Conservation (phyloP, 2,797 vertebrate species). For the Poecilia picta region DNA sequence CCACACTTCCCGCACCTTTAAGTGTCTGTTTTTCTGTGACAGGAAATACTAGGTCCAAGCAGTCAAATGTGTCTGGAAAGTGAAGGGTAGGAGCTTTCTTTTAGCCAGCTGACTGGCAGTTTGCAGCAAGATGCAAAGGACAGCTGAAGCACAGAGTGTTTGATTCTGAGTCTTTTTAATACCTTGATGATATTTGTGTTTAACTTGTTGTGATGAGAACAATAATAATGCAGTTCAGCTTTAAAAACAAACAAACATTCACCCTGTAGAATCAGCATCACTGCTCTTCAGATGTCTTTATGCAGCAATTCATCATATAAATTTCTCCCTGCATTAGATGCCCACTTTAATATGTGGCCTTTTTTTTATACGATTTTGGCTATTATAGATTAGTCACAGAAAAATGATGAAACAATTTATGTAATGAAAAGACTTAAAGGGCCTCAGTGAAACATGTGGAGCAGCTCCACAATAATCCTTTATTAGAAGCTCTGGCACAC, state of each 20-base stretch:
- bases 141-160: not conserved
- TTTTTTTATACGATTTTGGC: conserved; percentile 37
- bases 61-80: not conserved
- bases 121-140: not conserved
- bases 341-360: conserved; percentile 36
- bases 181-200: not conserved
- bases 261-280: conserved; percentile 4
- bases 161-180: not conserved
- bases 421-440: conserved; percentile 73
- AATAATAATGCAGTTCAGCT: not conserved
- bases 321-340: conserved; percentile 11
- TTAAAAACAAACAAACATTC: not conserved
- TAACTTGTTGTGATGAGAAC: not conserved
- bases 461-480: conserved; percentile 71
- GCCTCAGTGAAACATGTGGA: conserved; percentile 69
- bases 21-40: not conserved
- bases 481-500: conserved; percentile 73
- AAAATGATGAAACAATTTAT: conserved; percentile 67
- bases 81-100: not conserved
- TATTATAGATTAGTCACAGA: conserved; percentile 63
- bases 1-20: not conserved
- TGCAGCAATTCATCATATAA: conserved; percentile 33
- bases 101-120: not conserved
- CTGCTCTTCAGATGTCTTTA: conserved; percentile 10
- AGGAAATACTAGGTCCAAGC: not conserved